phyloP scores from a whole-genome alignment of 2,113 vertebrate genomes.

The Leptodactylus fuscus region DNA sequence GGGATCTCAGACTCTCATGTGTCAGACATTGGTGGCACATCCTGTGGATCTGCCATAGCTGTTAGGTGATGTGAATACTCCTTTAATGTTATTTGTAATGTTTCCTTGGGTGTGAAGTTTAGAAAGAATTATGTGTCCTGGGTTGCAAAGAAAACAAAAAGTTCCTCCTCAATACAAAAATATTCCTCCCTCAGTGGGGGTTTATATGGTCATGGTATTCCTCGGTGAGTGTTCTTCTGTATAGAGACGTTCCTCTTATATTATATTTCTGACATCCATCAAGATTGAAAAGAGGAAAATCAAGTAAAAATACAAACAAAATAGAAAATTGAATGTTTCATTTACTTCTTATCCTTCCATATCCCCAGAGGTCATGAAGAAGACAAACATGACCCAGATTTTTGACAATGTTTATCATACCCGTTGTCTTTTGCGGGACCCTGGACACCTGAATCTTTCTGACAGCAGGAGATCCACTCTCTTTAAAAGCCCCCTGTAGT shows the following conservation, averaged over 20 bases:
- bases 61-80: too few species aligned
- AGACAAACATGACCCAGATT: conserved; percentile 52
- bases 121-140: too few species aligned
- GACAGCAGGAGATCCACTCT: conserved; percentile 54
- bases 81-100: too few species aligned
- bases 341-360: conserved; percentile 1
- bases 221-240: background rate
- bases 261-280: background rate
- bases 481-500: conserved; percentile 44
- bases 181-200: background rate
- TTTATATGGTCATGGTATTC: background rate
- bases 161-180: background rate
- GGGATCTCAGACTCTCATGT: too few species aligned
- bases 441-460: conserved; percentile 44
- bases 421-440: conserved; percentile 18
- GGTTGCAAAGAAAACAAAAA: too few species aligned
- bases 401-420: conserved; percentile 24
- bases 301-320: background rate
- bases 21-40: too few species aligned
- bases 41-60: too few species aligned
- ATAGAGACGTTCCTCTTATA: background rate
- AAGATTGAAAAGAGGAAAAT: background rate
- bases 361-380: conserved; percentile 12
- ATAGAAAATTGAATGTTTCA: background rate
- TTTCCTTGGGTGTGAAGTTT: too few species aligned